Conservation (phyloP, 2,888 invertebrate species). For the Brachypalpus laphriformis region DNA sequence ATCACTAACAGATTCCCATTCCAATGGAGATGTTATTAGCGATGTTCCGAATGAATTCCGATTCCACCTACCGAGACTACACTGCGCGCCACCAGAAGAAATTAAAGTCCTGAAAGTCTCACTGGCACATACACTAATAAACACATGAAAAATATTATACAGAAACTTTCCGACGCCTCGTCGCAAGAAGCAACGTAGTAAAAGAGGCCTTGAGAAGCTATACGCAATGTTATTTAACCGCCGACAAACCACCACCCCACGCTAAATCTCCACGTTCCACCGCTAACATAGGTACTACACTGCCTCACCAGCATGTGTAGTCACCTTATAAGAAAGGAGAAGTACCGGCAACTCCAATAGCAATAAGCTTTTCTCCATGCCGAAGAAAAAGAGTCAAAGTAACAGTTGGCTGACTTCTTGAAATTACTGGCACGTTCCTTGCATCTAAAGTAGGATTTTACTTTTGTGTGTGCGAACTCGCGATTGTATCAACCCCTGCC, state of each 20-base stretch:
- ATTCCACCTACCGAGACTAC: slow-evolving; percentile 26
- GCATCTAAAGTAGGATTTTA: slow-evolving; percentile 62
- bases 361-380: slow-evolving; percentile 40
- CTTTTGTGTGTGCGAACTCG: slow-evolving; percentile 45
- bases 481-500: slow-evolving; percentile 36
- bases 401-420: slow-evolving; percentile 70
- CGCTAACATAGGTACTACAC: slow-evolving; percentile 3
- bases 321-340: slow-evolving; percentile 28
- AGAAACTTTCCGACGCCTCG: slow-evolving; percentile 1
- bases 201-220: slow-evolving; percentile 15
- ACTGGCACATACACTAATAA: slow-evolving; percentile 46
- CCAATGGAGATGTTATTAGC: slow-evolving; percentile 50
- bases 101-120: slow-evolving; percentile 38
- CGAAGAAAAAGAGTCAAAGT: slow-evolving; percentile 60
- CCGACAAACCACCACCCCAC: slow-evolving; percentile 12
- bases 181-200: background rate
- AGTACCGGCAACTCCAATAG: slow-evolving; percentile 12
- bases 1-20: background rate
- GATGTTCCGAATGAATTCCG: slow-evolving; percentile 51
- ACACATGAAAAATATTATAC: slow-evolving; percentile 49
- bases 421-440: slow-evolving; percentile 61
- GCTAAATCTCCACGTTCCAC: slow-evolving; percentile 19
- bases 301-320: slow-evolving; percentile 7
- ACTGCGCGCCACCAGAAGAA: slow-evolving; percentile 13
- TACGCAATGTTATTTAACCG: slow-evolving; percentile 45